Evolutionary conservation across 1,140 invertebrate genomes (phyloP).

Genomic region (Bombus breviceps): DNA sequence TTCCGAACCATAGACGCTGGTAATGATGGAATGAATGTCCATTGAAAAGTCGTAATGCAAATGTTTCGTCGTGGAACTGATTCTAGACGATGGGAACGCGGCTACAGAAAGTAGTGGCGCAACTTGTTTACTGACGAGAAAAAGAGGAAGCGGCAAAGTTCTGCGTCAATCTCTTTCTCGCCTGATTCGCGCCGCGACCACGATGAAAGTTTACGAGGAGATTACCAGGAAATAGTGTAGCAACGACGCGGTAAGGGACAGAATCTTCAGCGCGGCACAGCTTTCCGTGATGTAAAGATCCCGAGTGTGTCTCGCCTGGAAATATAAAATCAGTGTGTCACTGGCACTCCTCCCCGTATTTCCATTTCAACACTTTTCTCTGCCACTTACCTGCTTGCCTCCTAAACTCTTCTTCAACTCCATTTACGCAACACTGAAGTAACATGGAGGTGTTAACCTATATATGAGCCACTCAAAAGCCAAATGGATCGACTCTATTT

Average conservation of each 20-base stretch:
- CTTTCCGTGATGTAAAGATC: conserved; percentile 44
- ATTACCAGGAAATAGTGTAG: conserved; percentile 27
- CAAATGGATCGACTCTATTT: not conserved
- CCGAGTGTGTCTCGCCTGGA: conserved; percentile 14
- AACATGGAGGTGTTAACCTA: not conserved
- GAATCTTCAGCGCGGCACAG: not conserved
- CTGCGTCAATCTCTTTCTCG: not conserved
- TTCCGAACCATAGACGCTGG: not conserved
- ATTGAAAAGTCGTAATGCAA: not conserved
- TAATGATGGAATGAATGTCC: not conserved
- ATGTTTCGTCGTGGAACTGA: not conserved
- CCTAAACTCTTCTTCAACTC: not conserved
- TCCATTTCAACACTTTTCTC: conserved; percentile 45
- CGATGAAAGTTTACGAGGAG: conserved; percentile 16
- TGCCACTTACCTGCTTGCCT: not conserved
- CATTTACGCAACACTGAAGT: not conserved
- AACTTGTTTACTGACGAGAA: not conserved
- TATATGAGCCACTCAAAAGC: not conserved
- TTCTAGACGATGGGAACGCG: not conserved
- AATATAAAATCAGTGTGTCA: conserved; percentile 59
- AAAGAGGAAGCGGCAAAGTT: not conserved
- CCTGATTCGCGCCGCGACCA: not conserved
- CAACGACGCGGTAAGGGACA: not conserved
- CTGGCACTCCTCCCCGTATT: conserved; percentile 39
- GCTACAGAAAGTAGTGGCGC: not conserved